These are phyloP conservation scores for Phodopus roborovskii DNA, from an alignment of 2,113 vertebrate genomes.

Conservation along the genomic window DNA sequence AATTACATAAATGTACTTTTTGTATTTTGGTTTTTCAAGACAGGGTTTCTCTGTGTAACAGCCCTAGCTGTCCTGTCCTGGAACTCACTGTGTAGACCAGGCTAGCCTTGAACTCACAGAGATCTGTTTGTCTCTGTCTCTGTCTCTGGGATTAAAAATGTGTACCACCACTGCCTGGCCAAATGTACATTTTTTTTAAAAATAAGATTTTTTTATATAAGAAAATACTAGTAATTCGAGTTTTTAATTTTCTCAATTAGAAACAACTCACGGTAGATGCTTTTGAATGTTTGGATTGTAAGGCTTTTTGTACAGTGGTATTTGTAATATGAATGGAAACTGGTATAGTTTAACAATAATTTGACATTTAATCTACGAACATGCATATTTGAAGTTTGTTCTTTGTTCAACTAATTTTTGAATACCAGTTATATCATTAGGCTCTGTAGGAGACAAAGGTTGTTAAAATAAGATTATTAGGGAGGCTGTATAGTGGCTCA, in stretches of 20 bases:
- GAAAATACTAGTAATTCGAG: conserved; percentile 14
- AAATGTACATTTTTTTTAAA: neutral
- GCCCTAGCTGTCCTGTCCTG: too few relatives aligned
- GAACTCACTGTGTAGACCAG: too few relatives aligned
- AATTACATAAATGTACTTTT: neutral
- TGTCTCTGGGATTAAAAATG: too few relatives aligned
- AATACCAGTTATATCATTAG: neutral
- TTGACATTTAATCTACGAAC: neutral
- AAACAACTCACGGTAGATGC: neutral
- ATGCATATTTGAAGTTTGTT: conserved; percentile 26
- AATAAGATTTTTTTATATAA: conserved; percentile 31
- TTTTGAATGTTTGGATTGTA: conserved; percentile 25
- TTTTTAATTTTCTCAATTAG: conserved; percentile 37
- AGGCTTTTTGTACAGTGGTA: conserved; percentile 42
- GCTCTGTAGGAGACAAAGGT: neutral
- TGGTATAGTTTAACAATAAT: neutral
- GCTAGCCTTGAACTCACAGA: too few relatives aligned
- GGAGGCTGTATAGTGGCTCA: neutral
- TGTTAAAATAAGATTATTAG: conserved; percentile 24
- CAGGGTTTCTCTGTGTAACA: too few relatives aligned
- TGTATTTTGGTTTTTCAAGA: too few relatives aligned
- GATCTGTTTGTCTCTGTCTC: too few relatives aligned
- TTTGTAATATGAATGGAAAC: conserved; percentile 12
- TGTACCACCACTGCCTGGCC: too few relatives aligned
- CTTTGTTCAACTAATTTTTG: conserved; percentile 3